Conservation (phyloP, 1,140 invertebrate genomes). For the Stegodyphus dumicola region DNA sequence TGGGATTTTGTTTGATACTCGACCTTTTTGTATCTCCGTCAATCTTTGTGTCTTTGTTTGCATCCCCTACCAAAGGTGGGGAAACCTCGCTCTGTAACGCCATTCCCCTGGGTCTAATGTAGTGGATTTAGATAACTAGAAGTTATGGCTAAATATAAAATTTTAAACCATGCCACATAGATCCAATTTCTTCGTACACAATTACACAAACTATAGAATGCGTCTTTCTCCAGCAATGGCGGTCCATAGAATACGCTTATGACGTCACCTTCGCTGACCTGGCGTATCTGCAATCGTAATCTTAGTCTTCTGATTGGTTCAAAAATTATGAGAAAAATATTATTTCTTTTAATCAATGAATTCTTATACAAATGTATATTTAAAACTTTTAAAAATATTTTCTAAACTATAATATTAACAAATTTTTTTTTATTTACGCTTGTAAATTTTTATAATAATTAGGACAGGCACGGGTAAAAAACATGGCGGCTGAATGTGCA, state of each 20-base stretch:
- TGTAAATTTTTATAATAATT: too few species aligned
- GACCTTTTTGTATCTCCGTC: slow-evolving; percentile 63
- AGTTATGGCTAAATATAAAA: slow-evolving; percentile 48
- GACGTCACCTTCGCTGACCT: slow-evolving; percentile 36
- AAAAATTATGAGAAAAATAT: not conserved
- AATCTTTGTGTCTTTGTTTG: slow-evolving; percentile 62
- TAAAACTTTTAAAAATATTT: not conserved
- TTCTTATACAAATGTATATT: not conserved
- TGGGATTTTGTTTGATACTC: slow-evolving; percentile 62
- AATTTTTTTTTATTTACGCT: too few species aligned
- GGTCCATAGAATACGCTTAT: slow-evolving; percentile 43
- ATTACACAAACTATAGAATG: slow-evolving; percentile 51
- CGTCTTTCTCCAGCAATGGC: slow-evolving; percentile 59
- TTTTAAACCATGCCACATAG: slow-evolving; percentile 47
- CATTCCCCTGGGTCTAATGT: slow-evolving; percentile 57
- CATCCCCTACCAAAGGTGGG: slow-evolving; percentile 50
- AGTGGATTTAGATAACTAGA: slow-evolving; percentile 41
- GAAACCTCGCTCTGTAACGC: slow-evolving; percentile 59
- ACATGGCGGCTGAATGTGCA: too few species aligned
- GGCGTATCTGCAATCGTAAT: not conserved
- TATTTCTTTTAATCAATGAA: not conserved
- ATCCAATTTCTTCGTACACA: slow-evolving; percentile 51
- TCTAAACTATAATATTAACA: not conserved
- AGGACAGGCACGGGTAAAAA: too few species aligned
- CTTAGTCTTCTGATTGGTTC: slow-evolving; percentile 20